A percentile compares a stretch with the other conserved stretches of the same genome.
Conservation (phyloP, 2,888 invertebrate species). For the Trypoxylon attenuatum region DNA sequence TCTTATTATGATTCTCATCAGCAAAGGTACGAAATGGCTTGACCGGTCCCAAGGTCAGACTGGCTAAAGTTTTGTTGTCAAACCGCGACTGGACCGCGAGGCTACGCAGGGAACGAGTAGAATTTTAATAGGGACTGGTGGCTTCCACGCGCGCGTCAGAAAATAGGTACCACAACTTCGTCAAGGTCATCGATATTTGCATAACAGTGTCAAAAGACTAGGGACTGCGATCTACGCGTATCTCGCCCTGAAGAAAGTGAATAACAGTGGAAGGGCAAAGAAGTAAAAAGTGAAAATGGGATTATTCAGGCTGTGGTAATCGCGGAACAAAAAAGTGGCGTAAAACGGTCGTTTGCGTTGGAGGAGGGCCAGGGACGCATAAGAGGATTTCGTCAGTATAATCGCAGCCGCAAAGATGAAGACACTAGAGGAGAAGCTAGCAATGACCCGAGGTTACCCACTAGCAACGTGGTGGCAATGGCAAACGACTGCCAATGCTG, state of each 20-base stretch:
- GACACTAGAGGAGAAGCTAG: too few relatives aligned
- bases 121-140: conserved; percentile 43
- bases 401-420: too few relatives aligned
- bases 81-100: conserved; percentile 14
- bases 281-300: background rate
- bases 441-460: too few relatives aligned
- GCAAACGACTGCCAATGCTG: conserved; percentile 20
- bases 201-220: too few relatives aligned
- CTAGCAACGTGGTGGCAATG: conserved; percentile 2
- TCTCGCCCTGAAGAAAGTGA: background rate
- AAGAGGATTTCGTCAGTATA: conserved; percentile 50
- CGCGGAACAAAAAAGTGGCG: background rate
- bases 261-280: background rate
- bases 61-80: conserved; percentile 41
- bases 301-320: background rate
- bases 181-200: background rate
- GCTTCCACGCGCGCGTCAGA: background rate
- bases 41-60: conserved; percentile 56
- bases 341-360: conserved; percentile 43
- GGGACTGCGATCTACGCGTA: too few relatives aligned
- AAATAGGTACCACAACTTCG: background rate
- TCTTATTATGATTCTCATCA: too few relatives aligned
- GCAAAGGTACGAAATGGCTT: background rate
- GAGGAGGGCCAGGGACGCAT: conserved; percentile 66
- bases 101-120: conserved; percentile 33